These are phyloP conservation scores for Chromobotia macracanthus DNA, from an alignment of 2,797 vertebrate species.

Conservation along the genomic window DNA sequence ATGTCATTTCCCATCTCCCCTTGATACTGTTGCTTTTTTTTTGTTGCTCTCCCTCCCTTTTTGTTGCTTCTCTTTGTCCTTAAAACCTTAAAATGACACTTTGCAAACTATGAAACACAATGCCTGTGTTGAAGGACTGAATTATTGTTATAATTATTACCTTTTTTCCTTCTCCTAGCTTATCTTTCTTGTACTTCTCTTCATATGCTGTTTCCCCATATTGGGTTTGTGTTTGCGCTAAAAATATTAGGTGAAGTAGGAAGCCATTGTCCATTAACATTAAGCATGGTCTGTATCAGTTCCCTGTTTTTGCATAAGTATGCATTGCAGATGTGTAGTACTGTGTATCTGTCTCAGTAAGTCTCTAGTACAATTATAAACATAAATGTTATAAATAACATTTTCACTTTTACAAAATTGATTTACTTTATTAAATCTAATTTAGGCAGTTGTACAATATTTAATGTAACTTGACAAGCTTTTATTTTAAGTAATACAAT, in stretches of 20 bases:
- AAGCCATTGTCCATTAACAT: background rate
- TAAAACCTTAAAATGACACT: slow-evolving; percentile 36
- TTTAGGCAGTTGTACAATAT: too few species aligned
- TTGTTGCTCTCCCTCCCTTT: background rate
- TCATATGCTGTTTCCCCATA: background rate
- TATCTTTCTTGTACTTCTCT: slow-evolving; percentile 3
- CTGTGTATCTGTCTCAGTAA: background rate
- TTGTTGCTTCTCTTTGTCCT: background rate
- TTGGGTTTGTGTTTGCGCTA: slow-evolving; percentile 5
- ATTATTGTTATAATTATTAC: background rate
- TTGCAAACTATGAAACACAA: slow-evolving; percentile 61
- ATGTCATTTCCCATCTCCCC: background rate
- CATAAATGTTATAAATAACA: too few species aligned
- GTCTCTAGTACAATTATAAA: background rate
- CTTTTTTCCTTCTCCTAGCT: background rate
- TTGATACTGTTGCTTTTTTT: background rate
- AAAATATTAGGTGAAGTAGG: background rate
- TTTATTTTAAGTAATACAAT: too few species aligned
- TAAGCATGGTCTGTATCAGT: background rate
- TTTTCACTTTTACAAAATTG: too few species aligned
- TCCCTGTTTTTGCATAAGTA: background rate
- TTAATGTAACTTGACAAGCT: too few species aligned
- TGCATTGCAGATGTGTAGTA: background rate
- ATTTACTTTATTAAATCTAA: too few species aligned
- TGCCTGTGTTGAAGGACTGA: slow-evolving; percentile 26